A percentile compares a stretch with the other conserved stretches of the same genome.
Conservation (phyloP, 2,888 invertebrate species). For the Phortica okadai region DNA sequence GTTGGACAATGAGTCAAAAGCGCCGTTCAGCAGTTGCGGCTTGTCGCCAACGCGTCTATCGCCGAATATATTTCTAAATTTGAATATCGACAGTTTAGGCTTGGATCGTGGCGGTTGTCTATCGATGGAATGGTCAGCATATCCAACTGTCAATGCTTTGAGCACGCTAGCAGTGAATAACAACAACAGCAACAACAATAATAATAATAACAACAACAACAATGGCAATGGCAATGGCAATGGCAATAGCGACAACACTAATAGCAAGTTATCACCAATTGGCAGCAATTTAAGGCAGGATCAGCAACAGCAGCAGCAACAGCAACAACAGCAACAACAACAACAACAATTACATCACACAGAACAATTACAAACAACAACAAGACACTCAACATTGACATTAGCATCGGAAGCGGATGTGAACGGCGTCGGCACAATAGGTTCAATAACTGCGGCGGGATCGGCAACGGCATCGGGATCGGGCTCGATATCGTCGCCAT, state of each 20-base stretch:
- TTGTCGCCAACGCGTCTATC: slow-evolving; percentile 75
- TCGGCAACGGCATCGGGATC: not conserved
- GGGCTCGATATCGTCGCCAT: slow-evolving; percentile 18
- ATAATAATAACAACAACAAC: slow-evolving; percentile 38
- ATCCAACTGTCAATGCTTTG: slow-evolving; percentile 56
- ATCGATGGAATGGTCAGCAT: slow-evolving; percentile 75
- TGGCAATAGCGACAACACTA: slow-evolving; percentile 26
- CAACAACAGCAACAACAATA: slow-evolving; percentile 31
- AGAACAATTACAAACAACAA: not conserved
- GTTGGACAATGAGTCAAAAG: slow-evolving; percentile 74
- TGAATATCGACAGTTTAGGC: slow-evolving; percentile 75
- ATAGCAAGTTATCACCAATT: slow-evolving; percentile 42
- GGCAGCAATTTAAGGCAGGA: slow-evolving; percentile 33
- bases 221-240: slow-evolving; percentile 36
- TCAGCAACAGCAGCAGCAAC: slow-evolving; percentile 44
- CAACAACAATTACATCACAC: slow-evolving; percentile 26
- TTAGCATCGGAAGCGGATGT: not conserved
- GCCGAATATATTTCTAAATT: slow-evolving; percentile 76
- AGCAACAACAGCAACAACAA: slow-evolving; percentile 43
- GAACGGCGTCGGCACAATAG: too few species aligned
- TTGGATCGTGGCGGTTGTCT: slow-evolving; percentile 74
- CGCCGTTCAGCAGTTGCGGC: slow-evolving; percentile 59
- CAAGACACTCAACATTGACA: slow-evolving; percentile 31
- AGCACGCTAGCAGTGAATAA: slow-evolving; percentile 46
- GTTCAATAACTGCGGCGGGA: not conserved